Percentiles rank a stretch among this genome's conserved stretches.
These are phyloP conservation scores for Sebastes ruberrimus DNA, from an alignment of 2,797 vertebrate genomes.

Conservation along the genomic window DNA sequence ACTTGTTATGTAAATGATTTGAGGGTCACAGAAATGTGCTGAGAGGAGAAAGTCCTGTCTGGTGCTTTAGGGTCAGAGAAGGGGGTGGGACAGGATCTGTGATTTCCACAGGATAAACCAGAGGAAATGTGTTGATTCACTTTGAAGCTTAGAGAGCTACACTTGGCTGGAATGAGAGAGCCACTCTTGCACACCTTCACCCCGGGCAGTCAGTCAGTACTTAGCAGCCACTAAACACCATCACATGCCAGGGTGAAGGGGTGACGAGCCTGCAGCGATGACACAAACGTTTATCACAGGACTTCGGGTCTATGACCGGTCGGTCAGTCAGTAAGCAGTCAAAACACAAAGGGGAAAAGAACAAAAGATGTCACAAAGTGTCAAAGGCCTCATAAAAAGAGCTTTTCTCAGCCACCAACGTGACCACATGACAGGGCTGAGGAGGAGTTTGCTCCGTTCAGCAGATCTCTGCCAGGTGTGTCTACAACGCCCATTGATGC, in stretches of 20 bases:
- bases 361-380: background rate
- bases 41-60: slow-evolving; percentile 31
- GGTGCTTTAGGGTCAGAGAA: slow-evolving; percentile 28
- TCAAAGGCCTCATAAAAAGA: slow-evolving; percentile 12
- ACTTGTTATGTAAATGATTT: slow-evolving; percentile 47
- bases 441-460: background rate
- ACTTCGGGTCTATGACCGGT: background rate
- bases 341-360: background rate
- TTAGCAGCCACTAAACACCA: slow-evolving; percentile 51
- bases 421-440: background rate
- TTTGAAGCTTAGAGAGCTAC: slow-evolving; percentile 18
- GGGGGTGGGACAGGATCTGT: background rate
- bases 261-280: slow-evolving; percentile 31
- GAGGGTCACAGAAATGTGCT: slow-evolving; percentile 43
- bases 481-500: too few relatives aligned
- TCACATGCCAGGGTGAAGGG: slow-evolving; percentile 36
- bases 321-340: background rate
- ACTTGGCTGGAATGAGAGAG: slow-evolving; percentile 8
- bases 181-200: slow-evolving; percentile 31
- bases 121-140: slow-evolving; percentile 42
- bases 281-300: slow-evolving; percentile 29
- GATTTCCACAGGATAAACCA: slow-evolving; percentile 44
- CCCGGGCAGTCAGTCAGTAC: slow-evolving; percentile 30
- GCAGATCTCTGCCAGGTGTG: background rate
- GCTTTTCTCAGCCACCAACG: background rate